Conservation (phyloP, 2,113 vertebrate genomes). For the Nyctereutes procyonoides region DNA sequence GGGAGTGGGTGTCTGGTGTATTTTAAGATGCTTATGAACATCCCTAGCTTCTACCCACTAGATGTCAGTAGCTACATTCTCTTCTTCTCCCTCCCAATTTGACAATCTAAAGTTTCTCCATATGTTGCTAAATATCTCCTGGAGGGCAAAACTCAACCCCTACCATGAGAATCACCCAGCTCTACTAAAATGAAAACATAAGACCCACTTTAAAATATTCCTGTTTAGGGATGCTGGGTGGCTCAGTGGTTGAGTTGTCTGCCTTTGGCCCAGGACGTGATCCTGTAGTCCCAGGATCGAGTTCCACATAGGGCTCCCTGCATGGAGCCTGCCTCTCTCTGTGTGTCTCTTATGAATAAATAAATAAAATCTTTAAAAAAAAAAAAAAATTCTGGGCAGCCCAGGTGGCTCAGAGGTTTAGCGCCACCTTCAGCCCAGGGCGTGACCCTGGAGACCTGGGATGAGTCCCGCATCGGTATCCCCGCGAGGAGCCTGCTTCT, state of each 20-base stretch:
- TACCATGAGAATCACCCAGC: background rate
- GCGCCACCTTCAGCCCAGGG: too few relatives aligned
- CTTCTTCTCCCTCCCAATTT: background rate
- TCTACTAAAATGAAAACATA: conserved; percentile 52
- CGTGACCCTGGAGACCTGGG: too few relatives aligned
- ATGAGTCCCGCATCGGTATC: too few relatives aligned
- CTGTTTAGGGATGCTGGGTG: background rate
- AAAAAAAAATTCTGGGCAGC: background rate
- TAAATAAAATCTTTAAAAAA: too few relatives aligned
- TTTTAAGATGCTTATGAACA: background rate
- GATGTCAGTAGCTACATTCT: background rate
- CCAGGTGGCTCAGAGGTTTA: too few relatives aligned
- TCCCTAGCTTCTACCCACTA: background rate
- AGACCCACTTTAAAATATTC: conserved; percentile 35
- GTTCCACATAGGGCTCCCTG: too few relatives aligned
- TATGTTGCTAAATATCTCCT: background rate
- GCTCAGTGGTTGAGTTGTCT: too few relatives aligned
- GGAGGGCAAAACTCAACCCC: background rate
- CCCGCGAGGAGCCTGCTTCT: too few relatives aligned
- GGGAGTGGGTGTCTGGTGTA: background rate
- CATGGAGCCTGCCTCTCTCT: too few relatives aligned
- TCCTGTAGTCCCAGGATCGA: too few relatives aligned
- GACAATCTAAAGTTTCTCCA: conserved; percentile 51
- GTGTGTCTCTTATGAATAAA: too few relatives aligned
- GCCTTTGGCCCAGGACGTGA: too few relatives aligned